Conservation (phyloP, 2,888 invertebrate species). For the Hetaerina titia region DNA sequence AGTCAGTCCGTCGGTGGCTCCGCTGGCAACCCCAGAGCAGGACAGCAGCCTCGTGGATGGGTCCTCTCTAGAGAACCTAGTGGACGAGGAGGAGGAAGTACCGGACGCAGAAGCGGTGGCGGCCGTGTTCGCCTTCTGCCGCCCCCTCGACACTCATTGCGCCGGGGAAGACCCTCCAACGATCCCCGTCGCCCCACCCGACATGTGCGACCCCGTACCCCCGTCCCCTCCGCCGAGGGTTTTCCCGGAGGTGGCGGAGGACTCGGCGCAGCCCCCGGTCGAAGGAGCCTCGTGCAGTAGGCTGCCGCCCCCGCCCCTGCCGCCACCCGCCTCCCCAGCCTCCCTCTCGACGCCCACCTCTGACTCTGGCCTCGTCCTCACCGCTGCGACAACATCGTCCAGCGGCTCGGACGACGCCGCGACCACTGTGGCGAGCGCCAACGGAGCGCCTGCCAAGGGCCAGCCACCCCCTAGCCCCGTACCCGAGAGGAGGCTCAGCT, state of each 20-base stretch:
- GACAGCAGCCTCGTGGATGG: slow-evolving; percentile 81
- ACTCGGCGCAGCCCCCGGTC: not conserved
- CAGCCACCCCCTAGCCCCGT: slow-evolving; percentile 13
- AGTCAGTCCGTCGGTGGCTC: slow-evolving; percentile 75
- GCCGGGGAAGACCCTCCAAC: slow-evolving; percentile 65
- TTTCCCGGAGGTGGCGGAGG: slow-evolving; percentile 18
- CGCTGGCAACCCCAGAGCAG: slow-evolving; percentile 82
- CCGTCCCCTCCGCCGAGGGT: slow-evolving; percentile 69
- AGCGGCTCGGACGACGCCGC: slow-evolving; percentile 69
- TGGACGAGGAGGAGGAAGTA: slow-evolving; percentile 75
- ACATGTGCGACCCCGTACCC: slow-evolving; percentile 66
- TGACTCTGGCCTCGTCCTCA: slow-evolving; percentile 69
- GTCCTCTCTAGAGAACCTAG: slow-evolving; percentile 80
- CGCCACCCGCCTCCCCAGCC: slow-evolving; percentile 70
- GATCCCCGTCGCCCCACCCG: slow-evolving; percentile 68
- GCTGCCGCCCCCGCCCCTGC: not conserved
- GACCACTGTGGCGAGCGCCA: slow-evolving; percentile 69
- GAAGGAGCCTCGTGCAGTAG: not conserved
- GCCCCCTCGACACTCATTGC: slow-evolving; percentile 68
- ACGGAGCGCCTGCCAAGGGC: not conserved
- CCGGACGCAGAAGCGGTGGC: slow-evolving; percentile 66
- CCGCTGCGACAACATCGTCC: slow-evolving; percentile 68
- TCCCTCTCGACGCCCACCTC: slow-evolving; percentile 69
- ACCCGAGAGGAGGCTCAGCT: slow-evolving; percentile 42
- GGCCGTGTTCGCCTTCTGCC: slow-evolving; percentile 69